These are phyloP conservation scores for Macheiramphus alcinus DNA, from an alignment of 2,113 vertebrate species.

Conservation along the genomic window DNA sequence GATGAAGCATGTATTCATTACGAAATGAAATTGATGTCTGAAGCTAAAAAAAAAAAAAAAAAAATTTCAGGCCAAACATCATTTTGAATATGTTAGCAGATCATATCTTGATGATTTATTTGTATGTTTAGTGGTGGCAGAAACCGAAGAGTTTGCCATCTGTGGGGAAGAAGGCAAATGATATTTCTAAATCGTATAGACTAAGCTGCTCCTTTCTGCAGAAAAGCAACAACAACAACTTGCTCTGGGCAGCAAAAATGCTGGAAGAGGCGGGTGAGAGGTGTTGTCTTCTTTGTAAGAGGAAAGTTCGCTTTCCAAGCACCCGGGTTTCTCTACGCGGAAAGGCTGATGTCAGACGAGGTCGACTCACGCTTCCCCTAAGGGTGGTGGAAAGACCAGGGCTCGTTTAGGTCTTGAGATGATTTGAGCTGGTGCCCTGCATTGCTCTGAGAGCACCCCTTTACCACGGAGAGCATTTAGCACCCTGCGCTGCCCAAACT, in stretches of 20 bases:
- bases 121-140: constrained; percentile 31
- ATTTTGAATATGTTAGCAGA: constrained; percentile 55
- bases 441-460: accelerated
- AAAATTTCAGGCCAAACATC: constrained; percentile 20
- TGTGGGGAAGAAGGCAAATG: neutral
- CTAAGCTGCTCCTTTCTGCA: neutral
- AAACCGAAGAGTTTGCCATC: constrained; percentile 21
- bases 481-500: neutral
- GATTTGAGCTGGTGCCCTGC: neutral
- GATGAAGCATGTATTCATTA: constrained; percentile 42
- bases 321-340: neutral
- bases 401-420: neutral
- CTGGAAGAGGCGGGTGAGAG: neutral
- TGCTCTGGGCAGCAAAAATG: neutral
- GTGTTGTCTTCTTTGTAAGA: neutral
- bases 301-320: neutral
- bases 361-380: accelerated
- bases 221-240: neutral
- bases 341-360: neutral
- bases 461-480: accelerated
- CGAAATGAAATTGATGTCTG: constrained; percentile 56
- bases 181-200: neutral
- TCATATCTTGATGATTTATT: constrained; percentile 54
- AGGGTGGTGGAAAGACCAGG: neutral
- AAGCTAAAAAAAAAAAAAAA: constrained; percentile 21